A percentile compares a stretch with the other conserved stretches of the same genome.
Evolutionary conservation across 2,797 vertebrate species (phyloP).

Genomic region (Heliangelus exortis): DNA sequence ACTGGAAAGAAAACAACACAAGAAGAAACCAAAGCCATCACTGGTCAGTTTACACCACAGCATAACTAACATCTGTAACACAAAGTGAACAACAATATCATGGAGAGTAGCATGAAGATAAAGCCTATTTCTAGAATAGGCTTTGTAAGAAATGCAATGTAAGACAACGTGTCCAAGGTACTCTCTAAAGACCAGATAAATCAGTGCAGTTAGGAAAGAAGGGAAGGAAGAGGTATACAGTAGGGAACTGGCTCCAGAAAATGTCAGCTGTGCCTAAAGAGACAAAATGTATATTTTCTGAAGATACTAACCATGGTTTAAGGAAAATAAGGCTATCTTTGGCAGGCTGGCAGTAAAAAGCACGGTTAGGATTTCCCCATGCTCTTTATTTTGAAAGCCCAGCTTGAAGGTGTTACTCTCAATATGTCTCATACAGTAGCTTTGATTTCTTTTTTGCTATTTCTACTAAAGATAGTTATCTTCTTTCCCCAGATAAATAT

Average conservation of each 20-base stretch:
- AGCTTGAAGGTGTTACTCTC: background rate
- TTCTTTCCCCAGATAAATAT: background rate
- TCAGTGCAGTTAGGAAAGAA: background rate
- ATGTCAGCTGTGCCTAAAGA: background rate
- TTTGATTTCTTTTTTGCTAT: background rate
- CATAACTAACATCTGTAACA: background rate
- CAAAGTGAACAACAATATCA: background rate
- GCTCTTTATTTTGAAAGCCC: background rate
- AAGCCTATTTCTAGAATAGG: background rate
- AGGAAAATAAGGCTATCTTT: background rate
- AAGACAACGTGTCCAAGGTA: background rate
- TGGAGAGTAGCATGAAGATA: background rate
- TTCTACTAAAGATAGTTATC: background rate
- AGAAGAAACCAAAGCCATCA: background rate
- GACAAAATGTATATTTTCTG: background rate
- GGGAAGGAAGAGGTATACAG: background rate
- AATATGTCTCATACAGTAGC: background rate
- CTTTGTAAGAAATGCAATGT: background rate
- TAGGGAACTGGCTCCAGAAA: background rate
- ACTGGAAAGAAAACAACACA: slow-evolving; percentile 67
- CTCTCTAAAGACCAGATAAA: background rate
- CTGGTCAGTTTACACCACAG: background rate
- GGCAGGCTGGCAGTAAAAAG: background rate
- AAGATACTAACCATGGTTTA: background rate
- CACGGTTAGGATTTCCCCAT: background rate